Evolutionary conservation across 1,140 invertebrate species (phyloP), one percentile per base, ranked within the genome.

Genomic region (Arctopsyche grandis): DNA sequence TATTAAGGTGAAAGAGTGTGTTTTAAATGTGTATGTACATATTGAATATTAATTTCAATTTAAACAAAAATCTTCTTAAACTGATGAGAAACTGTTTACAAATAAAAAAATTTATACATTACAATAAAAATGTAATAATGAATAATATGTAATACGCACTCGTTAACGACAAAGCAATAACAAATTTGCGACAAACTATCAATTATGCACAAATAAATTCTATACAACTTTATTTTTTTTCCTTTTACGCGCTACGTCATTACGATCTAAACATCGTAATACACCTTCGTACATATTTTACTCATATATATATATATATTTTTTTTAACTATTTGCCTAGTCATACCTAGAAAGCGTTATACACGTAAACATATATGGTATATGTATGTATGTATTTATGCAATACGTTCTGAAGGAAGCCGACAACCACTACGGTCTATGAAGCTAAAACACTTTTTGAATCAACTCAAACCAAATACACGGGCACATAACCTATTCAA

Each of bases 181-280:
- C 29, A 38, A 38, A 38, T 38, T 38, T 24, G 63, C 12, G 16
- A 66, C 63, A 14, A 16, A 22, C 24, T 14, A 66, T 16, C n/a
- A 66, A 22, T 66, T 14, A 66, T 22, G 10, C 63, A 66, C 24
- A 66, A 66, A 66, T 14, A 66, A 66, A 66, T 1, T 38, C 48
- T 52, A 52, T 52, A 52, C 48, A 52, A 52, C 1, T 52, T 52
- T 52, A 46, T 16, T 52, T 5, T 52, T 52, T 52, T 52, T 14
- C 10, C 16, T 12, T 52, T 14, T 5, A 16, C 12, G 12, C 12
- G 10, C 48, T 52, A 52, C 48, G 16, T 52, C 16, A 52, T 52
- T 52, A 52, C 48, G 12, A 3, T 52, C 48, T 52, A 52, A 38
- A 52, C 16, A 52, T 14, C 12, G 48, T 52, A 52, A 52, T 52